Base-by-base conservation (phyloP, 2,888 invertebrate species). In the Torymus texanus region DNA sequence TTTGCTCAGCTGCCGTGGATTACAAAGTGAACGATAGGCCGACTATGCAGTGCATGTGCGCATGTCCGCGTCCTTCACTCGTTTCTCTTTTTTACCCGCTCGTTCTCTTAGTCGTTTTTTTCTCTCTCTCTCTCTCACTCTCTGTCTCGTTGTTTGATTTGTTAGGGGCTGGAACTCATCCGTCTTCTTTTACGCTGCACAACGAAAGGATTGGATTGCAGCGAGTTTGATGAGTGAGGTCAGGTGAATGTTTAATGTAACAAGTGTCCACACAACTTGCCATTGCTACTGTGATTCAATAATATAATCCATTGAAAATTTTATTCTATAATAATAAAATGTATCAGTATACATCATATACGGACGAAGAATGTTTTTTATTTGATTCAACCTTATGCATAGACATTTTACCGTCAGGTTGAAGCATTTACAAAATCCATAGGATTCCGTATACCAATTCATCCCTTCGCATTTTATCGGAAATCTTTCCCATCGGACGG, bases 1-100 rank as follows among this genome's bases (percentile, higher is more conserved):
- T 88, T 88, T 88, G 86, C 85, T 85, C 88, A 88, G 88, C 88
- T 88, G 88, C 83, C 51, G 21, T 56, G 74, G 83, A 85, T 85
- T 87, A 84, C 85, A 56, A 83, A 77, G 68, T 58, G 78, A 41
- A 41, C 41, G 41, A 41, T 41, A 80, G 55, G 66, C 29, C 65
- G 53, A 62, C 72, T 13, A 68, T 59, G 63, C 59, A 66, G 62
- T 70, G 70, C 21, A 41, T 67, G n/a, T 29, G n/a, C 29, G 18
- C 50, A 50, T 13, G 16, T n/a, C n/a, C 16, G n/a, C 21, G 5
- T 53, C 14, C 41, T 41, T 41, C 41, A 41, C 41, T 8, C 41
- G 41, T 41, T 8, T 8, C 41, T 5, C 41, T 41, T 41, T 41
- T 41, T 41, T 24, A n/a, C 29, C 13, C 5, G 14, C 13, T 12